A percentile compares a stretch with the other conserved stretches of the same genome.
These are phyloP conservation scores for Echeneis naucrates DNA, from an alignment of 2,797 vertebrate species.

Conservation along the genomic window DNA sequence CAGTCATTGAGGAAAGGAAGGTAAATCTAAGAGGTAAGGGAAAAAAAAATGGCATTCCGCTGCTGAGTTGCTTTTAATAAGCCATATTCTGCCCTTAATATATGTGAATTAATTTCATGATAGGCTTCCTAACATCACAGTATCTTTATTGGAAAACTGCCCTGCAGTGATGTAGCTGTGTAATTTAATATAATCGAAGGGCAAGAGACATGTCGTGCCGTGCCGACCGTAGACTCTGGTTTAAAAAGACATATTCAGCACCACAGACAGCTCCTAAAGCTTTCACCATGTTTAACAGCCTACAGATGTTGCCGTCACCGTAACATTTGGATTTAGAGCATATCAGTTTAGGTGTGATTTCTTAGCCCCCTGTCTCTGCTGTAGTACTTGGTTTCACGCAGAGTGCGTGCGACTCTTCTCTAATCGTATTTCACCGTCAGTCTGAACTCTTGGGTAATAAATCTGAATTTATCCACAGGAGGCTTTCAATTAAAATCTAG, in stretches of 20 bases:
- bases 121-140: not conserved
- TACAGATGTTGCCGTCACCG: not conserved
- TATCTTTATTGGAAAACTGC: constrained; percentile 6
- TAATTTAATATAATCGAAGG: constrained; percentile 32
- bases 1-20: not conserved
- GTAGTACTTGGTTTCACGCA: not conserved
- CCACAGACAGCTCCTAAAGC: constrained; percentile 54
- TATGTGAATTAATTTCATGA: not conserved
- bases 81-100: not conserved
- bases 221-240: not conserved
- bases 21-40: not conserved
- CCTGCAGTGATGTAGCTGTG: constrained; percentile 12
- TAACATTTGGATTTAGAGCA: not conserved
- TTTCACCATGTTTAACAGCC: not conserved
- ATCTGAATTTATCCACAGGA: not conserved
- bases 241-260: constrained; percentile 43
- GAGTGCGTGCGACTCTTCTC: not conserved
- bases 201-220: not conserved
- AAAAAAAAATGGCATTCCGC: not conserved
- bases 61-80: not conserved
- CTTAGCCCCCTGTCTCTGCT: not conserved
- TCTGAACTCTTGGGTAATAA: not conserved
- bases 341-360: not conserved
- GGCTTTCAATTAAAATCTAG: constrained; percentile 2
- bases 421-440: not conserved